Evolutionary conservation across 1,140 invertebrate species (phyloP).

Genomic region (Subanguina moxae): DNA sequence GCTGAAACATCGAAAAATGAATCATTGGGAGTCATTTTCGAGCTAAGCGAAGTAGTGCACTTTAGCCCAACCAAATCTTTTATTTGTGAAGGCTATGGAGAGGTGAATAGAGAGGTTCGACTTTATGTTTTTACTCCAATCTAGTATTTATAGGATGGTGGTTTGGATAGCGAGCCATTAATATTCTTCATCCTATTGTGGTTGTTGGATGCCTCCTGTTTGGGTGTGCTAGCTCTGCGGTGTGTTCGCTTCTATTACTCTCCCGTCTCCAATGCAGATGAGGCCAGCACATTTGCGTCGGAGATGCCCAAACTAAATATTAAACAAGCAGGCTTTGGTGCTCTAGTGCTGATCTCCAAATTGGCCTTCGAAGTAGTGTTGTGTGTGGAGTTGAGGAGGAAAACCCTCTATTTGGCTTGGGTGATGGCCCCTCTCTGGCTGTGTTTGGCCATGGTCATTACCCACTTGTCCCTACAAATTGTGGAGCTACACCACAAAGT

Average conservation of each 20-base stretch:
- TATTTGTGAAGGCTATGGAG: too few species aligned
- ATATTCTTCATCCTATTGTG: slow-evolving; percentile 22
- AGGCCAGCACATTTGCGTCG: slow-evolving; percentile 5
- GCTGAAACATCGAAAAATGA: too few species aligned
- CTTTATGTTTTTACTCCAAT: neutral
- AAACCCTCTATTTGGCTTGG: slow-evolving; percentile 3
- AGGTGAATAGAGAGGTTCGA: too few species aligned
- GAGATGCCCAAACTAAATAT: slow-evolving; percentile 6
- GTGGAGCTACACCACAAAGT: neutral
- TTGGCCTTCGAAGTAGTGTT: slow-evolving; percentile 22
- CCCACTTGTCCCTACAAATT: slow-evolving; percentile 2
- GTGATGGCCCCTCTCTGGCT: slow-evolving; percentile 19
- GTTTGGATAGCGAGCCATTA: slow-evolving; percentile 19
- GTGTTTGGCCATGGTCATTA: slow-evolving; percentile 6
- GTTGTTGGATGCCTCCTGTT: slow-evolving; percentile 16
- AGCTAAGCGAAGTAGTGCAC: too few species aligned
- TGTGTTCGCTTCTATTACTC: slow-evolving; percentile 22
- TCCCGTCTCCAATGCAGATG: slow-evolving; percentile 8
- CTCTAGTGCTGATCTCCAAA: slow-evolving; percentile 9
- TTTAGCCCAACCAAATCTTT: too few species aligned
- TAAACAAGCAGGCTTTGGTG: neutral
- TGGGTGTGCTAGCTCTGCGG: slow-evolving; percentile 16
- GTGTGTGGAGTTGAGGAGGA: slow-evolving; percentile 10
- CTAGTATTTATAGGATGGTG: slow-evolving; percentile 17
- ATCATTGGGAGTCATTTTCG: too few species aligned